A percentile compares a stretch with the other conserved stretches of the same genome.
Conservation (phyloP, 2,888 invertebrate species). For the Lepetodrilus schrolli region DNA sequence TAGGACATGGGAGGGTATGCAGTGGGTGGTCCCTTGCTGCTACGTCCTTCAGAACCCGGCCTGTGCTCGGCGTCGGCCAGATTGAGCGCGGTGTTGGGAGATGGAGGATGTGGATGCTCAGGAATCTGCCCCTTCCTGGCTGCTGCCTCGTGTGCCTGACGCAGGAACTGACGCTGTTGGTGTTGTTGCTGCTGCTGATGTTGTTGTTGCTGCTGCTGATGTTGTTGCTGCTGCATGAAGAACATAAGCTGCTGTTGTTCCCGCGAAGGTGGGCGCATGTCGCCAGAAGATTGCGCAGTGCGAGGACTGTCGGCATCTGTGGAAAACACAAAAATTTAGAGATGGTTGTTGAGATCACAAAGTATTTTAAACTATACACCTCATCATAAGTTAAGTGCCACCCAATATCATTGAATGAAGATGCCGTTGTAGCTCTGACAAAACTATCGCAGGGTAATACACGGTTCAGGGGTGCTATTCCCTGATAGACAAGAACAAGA, state of each 20-base stretch:
- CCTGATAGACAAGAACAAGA: too few species aligned
- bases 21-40: conserved; percentile 27
- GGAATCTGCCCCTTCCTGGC: conserved; percentile 30
- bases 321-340: not conserved
- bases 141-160: conserved; percentile 22
- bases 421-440: too few species aligned
- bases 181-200: conserved; percentile 52
- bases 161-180: conserved; percentile 47
- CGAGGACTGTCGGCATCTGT: conserved; percentile 23
- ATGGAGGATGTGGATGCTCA: conserved; percentile 26
- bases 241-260: conserved; percentile 28
- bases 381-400: too few species aligned
- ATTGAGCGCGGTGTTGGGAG: conserved; percentile 38
- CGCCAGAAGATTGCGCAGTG: conserved; percentile 28
- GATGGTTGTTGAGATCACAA: too few species aligned
- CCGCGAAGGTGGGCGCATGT: conserved; percentile 29
- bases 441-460: too few species aligned
- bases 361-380: too few species aligned
- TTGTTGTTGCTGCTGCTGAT: conserved; percentile 44
- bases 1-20: conserved; percentile 32
- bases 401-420: too few species aligned
- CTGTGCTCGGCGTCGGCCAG: conserved; percentile 39
- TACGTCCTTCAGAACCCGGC: conserved; percentile 31
- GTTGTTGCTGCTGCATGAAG: conserved; percentile 41
- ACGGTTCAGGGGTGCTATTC: too few species aligned